Percentiles rank a stretch among this genome's conserved stretches.
Evolutionary conservation across 1,140 invertebrate species (phyloP).

Genomic region (Charaxes varanes): DNA sequence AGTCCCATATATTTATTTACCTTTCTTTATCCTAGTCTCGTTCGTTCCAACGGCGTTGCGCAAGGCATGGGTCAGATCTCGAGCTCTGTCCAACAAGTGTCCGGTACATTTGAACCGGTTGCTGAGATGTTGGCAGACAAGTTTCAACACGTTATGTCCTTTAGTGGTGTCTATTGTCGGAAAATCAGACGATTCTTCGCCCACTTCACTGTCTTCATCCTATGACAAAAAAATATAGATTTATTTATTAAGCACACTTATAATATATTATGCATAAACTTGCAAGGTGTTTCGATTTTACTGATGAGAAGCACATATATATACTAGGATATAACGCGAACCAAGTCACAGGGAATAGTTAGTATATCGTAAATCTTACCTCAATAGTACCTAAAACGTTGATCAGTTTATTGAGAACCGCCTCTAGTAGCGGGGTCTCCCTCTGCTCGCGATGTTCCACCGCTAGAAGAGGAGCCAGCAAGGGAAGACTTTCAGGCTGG

Average conservation of each 20-base stretch:
- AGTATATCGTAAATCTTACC: too few relatives aligned
- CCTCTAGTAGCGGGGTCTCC: slow-evolving; percentile 34
- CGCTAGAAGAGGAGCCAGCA: slow-evolving; percentile 32
- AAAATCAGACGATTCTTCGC: slow-evolving; percentile 24
- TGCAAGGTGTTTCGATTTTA: too few relatives aligned
- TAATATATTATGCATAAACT: too few relatives aligned
- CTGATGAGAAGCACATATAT: too few relatives aligned
- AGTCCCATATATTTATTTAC: neutral
- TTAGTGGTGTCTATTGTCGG: slow-evolving; percentile 27
- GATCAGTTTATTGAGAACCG: slow-evolving; percentile 35
- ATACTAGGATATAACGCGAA: too few relatives aligned
- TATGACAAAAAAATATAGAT: slow-evolving; percentile 4
- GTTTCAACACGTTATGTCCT: slow-evolving; percentile 27
- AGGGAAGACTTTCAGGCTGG: slow-evolving; percentile 23
- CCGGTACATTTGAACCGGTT: slow-evolving; percentile 12
- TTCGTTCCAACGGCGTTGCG: neutral
- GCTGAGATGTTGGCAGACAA: slow-evolving; percentile 28
- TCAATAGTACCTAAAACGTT: slow-evolving; percentile 35
- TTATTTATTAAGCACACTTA: neutral
- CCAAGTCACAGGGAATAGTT: too few relatives aligned
- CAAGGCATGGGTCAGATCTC: slow-evolving; percentile 8
- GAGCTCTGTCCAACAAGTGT: slow-evolving; percentile 8
- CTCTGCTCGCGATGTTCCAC: slow-evolving; percentile 30
- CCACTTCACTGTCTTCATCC: slow-evolving; percentile 38
- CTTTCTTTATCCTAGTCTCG: slow-evolving; percentile 3